A percentile compares a stretch with the other conserved stretches of the same genome.
These are phyloP conservation scores for Capitella teleta DNA, from an alignment of 1,140 invertebrate species.

Conservation along the genomic window DNA sequence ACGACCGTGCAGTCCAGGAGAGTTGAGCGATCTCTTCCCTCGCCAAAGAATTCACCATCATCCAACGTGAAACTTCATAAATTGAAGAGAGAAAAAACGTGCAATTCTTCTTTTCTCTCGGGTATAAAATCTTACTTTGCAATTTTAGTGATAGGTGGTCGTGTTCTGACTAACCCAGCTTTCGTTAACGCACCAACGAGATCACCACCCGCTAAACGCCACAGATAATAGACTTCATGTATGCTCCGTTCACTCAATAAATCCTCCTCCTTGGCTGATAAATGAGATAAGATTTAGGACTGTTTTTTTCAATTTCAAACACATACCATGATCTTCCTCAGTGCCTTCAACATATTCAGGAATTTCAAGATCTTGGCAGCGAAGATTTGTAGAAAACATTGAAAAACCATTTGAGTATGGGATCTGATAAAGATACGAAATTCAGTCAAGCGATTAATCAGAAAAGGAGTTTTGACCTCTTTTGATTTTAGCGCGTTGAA, in stretches of 20 bases:
- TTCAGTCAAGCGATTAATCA: too few relatives aligned
- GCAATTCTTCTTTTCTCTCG: too few relatives aligned
- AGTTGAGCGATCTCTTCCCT: conserved; percentile 61
- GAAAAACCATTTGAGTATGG: background rate
- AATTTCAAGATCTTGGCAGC: conserved; percentile 27
- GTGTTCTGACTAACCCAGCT: conserved; percentile 69
- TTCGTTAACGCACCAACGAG: conserved; percentile 78
- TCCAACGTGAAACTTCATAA: conserved; percentile 30
- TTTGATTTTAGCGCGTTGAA: too few relatives aligned
- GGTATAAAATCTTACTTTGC: conserved; percentile 37
- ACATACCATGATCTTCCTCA: too few relatives aligned
- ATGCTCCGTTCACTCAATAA: conserved; percentile 48
- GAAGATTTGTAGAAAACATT: conserved; percentile 21
- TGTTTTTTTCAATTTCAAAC: too few relatives aligned
- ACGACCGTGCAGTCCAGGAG: conserved; percentile 73
- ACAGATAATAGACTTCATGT: conserved; percentile 81
- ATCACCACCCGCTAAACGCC: conserved; percentile 90
- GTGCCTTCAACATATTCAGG: conserved; percentile 18
- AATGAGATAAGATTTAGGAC: background rate
- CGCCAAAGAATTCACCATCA: conserved; percentile 55
- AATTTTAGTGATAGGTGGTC: conserved; percentile 46
- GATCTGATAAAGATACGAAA: background rate
- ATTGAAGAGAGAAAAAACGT: too few relatives aligned
- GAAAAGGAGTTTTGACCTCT: too few relatives aligned
- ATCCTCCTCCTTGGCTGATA: conserved; percentile 16